Evolutionary conservation across 2,888 invertebrate genomes (phyloP), one percentile per base, ranked within the genome.

Genomic region (Macaria liturata): DNA sequence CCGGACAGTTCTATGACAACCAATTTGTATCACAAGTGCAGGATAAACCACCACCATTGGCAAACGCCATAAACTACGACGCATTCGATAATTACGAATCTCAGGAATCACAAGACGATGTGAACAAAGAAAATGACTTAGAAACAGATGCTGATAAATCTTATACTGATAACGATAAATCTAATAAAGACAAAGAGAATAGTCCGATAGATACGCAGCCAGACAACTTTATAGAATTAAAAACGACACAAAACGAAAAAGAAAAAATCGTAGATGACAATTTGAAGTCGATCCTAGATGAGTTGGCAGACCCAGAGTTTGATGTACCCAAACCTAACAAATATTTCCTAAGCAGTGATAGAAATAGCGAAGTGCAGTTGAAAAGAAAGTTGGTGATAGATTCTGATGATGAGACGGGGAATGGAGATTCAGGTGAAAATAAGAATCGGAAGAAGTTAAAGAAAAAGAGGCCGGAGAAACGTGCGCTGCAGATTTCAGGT

Each of bases 1-100:
- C 94, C 4, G 94, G 94, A 1, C 87, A 92, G 59, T 94, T 94
- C 71, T 92, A 90, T 69, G 86, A 91, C 32, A 88, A 87, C 50
- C 76, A 83, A 59, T 87, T 90, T 63, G 69, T 90, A 45, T 79
- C 87, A 42, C 82, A 69, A 64, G 54, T 67, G 8, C 66, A 64
- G 4, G 67, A 71, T 37, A 32, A 58, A 48, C 6, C 52, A 44
- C 31, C 53, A 48, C 63, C 69, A 49, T 49, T 62, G 8, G 62
- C 68, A 6, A 48, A 58, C 30, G 64, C 77, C 1, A 67, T 71
- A 49, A 65, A 69, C 8, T 53, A 65, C 31, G 68, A 71, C 8
- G 61, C 62, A 43, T 49, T 62, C 3, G 62, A 63, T 50, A 64
- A 49, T 30, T 31, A 32, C 37, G 8, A 50, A 34, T 30, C 32